These are phyloP conservation scores for Dromococcyx pavoninus DNA, from an alignment of 2,797 vertebrate genomes.

Conservation along the genomic window DNA sequence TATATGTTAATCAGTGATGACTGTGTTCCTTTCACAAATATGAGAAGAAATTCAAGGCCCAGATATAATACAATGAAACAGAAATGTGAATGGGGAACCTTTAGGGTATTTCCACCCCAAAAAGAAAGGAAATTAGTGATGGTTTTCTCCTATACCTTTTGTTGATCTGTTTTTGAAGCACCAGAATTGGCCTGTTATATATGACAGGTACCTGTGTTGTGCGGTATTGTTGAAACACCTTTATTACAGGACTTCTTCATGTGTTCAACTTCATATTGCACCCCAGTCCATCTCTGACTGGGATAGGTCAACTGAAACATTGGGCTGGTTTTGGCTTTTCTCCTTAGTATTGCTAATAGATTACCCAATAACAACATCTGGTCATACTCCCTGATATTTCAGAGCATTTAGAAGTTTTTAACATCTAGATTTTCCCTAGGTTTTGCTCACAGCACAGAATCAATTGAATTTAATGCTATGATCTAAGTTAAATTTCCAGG, in stretches of 20 bases:
- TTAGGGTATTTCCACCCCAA: background rate
- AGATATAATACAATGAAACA: background rate
- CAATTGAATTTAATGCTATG: background rate
- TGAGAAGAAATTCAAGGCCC: background rate
- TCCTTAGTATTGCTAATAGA: background rate
- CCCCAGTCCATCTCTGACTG: background rate
- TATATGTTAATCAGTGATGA: background rate
- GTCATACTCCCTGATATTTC: background rate
- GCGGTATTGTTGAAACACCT: too few species aligned
- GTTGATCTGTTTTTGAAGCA: background rate
- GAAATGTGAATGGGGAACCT: background rate
- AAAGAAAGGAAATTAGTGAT: background rate
- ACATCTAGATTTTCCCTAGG: background rate
- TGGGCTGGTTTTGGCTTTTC: background rate
- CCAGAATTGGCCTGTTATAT: background rate
- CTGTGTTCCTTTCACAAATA: accelerated
- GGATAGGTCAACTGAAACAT: background rate
- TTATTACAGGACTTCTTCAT: background rate
- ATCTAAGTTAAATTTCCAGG: background rate
- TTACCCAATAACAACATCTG: background rate
- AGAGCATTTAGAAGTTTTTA: background rate
- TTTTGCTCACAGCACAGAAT: background rate
- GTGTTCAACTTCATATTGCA: accelerated
- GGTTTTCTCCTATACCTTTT: background rate
- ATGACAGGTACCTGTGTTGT: background rate